These are phyloP conservation scores for Scyliorhinus canicula DNA, from an alignment of 2,797 vertebrate genomes.

Conservation along the genomic window DNA sequence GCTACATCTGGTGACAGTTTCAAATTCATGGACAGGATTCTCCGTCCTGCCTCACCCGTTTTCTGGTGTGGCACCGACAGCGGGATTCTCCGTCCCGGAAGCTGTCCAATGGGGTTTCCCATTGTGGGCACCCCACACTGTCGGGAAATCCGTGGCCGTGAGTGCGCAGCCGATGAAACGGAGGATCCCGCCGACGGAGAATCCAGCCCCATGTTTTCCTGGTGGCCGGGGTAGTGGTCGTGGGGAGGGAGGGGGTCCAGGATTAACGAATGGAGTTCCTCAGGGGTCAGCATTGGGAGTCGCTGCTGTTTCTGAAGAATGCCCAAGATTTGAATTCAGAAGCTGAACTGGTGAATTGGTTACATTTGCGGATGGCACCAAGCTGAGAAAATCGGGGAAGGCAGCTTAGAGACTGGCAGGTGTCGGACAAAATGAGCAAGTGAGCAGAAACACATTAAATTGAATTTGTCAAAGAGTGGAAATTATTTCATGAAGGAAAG, in stretches of 20 bases:
- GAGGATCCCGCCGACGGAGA: no score
- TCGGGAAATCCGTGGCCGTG: no score
- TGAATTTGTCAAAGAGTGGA: background rate
- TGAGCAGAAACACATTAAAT: background rate
- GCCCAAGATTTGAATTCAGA: background rate
- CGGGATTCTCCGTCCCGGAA: no score
- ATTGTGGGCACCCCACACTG: no score
- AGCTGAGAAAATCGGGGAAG: background rate
- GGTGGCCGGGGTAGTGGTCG: background rate
- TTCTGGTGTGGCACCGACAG: no score
- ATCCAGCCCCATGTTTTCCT: no score
- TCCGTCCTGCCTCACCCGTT: no score
- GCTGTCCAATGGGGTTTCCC: no score
- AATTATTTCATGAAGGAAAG: background rate
- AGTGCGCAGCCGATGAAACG: no score
- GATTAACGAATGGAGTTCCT: background rate
- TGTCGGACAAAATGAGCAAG: background rate
- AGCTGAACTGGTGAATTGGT: slow-evolving; percentile 1
- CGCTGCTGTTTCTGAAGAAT: background rate
- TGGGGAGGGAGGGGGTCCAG: background rate
- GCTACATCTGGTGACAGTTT: background rate
- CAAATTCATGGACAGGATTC: no score
- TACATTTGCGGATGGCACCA: background rate
- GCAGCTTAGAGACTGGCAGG: background rate
- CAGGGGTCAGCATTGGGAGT: background rate